Base-by-base conservation (phyloP, 1,140 invertebrate species). In the Notospermus geniculatus region DNA sequence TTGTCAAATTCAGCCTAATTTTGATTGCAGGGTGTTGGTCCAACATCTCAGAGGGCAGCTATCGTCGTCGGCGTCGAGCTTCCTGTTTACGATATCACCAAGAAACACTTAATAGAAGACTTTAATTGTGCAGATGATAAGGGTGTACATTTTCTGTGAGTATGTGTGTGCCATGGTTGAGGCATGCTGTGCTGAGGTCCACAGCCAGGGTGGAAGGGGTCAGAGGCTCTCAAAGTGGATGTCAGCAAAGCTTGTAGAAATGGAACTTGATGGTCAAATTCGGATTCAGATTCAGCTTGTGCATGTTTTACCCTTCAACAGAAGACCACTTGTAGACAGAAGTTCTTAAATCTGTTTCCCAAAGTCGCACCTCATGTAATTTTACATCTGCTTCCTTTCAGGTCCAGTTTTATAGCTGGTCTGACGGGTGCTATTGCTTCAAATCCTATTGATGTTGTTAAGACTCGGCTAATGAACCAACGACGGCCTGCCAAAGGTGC, bases 31-130 rank as follows among this genome's bases (percentile, higher is more conserved):
- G 94, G 93, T 60, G 92, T 95, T 52, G 88, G 88, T 43, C 91
- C 93, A 30, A 97, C 93, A 59, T 89, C 91, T 23, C 92, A 95
- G 82, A 85, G 93, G 75, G 93, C 93, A 54, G 92, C 91, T 15
- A 85, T 95, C 45, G 93, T 95, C 72, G 92, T 91, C 29, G 93
- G 91, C 36, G 93, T 96, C 19, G 93, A 97, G 83, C 84, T 97
- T 66, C 93, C 93, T 60, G 91, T 91, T 43, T 97, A 97, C 83
- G 93, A 97, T 82, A 89, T 89, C 70, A 90, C 88, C 78, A 97
- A 96, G 83, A 86, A 88, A 70, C 85, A 88, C 69, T 84, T 96
- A 57, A 85, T 88, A 23, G 69, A 80, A n/a, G 70, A 72, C 71
- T 83, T 82, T 22, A 62, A 86, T 27, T 82, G 94, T 69, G 90